A percentile compares a stretch with the other conserved stretches of the same genome.
phyloP scores from a whole-genome alignment of 2,113 vertebrate genomes.

The Tragulus kanchil region DNA sequence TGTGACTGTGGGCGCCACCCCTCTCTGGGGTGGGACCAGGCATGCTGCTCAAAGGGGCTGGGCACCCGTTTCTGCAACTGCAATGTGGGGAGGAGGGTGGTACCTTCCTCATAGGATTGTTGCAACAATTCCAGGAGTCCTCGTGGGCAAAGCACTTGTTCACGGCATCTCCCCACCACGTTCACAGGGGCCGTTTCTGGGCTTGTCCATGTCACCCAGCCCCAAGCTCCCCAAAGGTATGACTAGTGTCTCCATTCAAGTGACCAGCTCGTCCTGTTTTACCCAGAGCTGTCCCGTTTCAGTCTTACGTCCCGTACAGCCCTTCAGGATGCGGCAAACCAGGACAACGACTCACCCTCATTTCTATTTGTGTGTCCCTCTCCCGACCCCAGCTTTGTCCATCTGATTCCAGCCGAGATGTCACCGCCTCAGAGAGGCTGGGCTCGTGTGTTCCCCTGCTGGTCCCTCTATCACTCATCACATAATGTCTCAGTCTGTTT shows the following conservation, averaged over 20 bases:
- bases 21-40: too few relatives aligned
- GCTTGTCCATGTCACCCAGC: neutral
- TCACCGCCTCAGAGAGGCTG: neutral
- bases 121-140: too few relatives aligned
- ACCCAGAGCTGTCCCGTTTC: neutral
- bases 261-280: neutral
- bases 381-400: neutral
- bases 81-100: rapidly evolving
- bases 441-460: neutral
- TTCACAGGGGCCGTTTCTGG: neutral
- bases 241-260: neutral
- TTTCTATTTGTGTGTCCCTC: neutral
- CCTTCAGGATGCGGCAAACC: too few relatives aligned
- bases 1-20: neutral
- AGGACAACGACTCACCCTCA: neutral
- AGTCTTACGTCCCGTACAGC: neutral
- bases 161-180: rapidly evolving
- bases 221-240: neutral
- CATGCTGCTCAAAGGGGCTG: neutral
- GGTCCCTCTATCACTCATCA: neutral
- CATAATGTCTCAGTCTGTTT: neutral
- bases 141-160: neutral
- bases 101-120: rapidly evolving
- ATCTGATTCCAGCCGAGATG: neutral
- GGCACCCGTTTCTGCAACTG: neutral